These are phyloP conservation scores for Sepioteuthis lessoniana DNA, from an alignment of 2,888 invertebrate species.

Conservation along the genomic window DNA sequence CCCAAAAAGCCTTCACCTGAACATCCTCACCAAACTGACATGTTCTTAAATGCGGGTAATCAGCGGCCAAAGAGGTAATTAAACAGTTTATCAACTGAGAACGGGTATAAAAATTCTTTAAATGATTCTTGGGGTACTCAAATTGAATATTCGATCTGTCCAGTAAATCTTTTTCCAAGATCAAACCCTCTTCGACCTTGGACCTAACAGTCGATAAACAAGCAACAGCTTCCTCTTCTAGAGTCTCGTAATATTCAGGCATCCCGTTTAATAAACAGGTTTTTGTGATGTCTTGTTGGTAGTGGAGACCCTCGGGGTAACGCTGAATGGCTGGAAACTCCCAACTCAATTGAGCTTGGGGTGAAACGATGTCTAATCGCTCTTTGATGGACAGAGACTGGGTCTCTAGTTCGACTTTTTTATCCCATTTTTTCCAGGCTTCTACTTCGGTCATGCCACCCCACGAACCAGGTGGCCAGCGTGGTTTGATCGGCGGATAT, in stretches of 20 bases:
- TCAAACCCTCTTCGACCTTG: conserved; percentile 81
- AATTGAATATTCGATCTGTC: conserved; percentile 41
- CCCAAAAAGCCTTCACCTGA: conserved; percentile 89
- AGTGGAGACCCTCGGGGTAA: conserved; percentile 77
- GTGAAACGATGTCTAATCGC: conserved; percentile 60
- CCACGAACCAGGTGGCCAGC: conserved; percentile 70
- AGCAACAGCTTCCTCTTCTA: conserved; percentile 68
- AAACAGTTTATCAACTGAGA: conserved; percentile 53
- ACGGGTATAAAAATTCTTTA: conserved; percentile 49
- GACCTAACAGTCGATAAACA: conserved; percentile 76
- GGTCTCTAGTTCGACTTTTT: conserved; percentile 55
- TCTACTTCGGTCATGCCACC: conserved; percentile 60
- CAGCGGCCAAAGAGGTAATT: conserved; percentile 52
- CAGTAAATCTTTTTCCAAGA: conserved; percentile 50
- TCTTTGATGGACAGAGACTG: conserved; percentile 56
- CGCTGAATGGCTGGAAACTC: conserved; percentile 49
- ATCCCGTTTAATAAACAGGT: conserved; percentile 82
- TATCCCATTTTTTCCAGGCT: conserved; percentile 67
- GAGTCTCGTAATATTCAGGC: conserved; percentile 79
- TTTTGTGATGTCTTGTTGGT: conserved; percentile 85
- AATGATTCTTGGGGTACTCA: conserved; percentile 42
- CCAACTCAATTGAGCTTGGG: conserved; percentile 50
- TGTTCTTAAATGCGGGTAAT: conserved; percentile 61
- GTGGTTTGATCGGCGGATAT: conserved; percentile 70
- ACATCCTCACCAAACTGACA: conserved; percentile 84